Base-by-base conservation (phyloP, 2,888 invertebrate species). In the Ethmia dodecea region DNA sequence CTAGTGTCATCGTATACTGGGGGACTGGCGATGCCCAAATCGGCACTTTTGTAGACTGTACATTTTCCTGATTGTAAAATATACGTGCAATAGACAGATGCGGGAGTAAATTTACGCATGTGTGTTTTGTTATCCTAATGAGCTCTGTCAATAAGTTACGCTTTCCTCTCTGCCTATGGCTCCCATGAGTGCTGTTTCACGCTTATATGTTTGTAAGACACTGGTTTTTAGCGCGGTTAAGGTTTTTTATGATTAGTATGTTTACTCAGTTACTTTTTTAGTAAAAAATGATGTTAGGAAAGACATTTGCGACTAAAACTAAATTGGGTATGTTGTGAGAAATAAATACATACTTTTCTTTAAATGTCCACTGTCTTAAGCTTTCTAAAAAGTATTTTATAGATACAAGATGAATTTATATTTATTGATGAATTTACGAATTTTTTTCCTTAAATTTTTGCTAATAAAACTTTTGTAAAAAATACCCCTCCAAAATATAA, bases 111-210 rank as follows among this genome's bases (percentile, higher is more conserved):
- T 63, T 52, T 54, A 65, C 64, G 68, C 81, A 80, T 79, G 74
- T 84, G 83, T 71, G 65, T 83, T 81, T 78, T 80, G 81, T 83
- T 81, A 78, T 59, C 57, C 62, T 80, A 80, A 83, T 81, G 73
- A 77, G 69, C 60, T 70, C 66, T 70, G 81, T 77, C 79, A 75
- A 73, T 80, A 74, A 79, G 72, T 68, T 66, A 77, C 74, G 77
- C 64, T 77, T 70, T 73, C 57, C 54, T 60, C 42, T 49, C 49
- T 37, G 45, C 46, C 44, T 60, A 63, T 70, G 62, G 51, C 58
- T 52, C 81, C 59, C 78, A 13, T 37, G 73, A 61, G 79, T 53
- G 59, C 64, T 53, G 61, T 77, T 70, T 63, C 55, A 52, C 43
- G 46, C 49, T 57, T n/a, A 58, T 68, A 65, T 69, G 55, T 70